phyloP scores from a whole-genome alignment of 92 coral and sea anemone species.

The Palythoa grandis region DNA sequence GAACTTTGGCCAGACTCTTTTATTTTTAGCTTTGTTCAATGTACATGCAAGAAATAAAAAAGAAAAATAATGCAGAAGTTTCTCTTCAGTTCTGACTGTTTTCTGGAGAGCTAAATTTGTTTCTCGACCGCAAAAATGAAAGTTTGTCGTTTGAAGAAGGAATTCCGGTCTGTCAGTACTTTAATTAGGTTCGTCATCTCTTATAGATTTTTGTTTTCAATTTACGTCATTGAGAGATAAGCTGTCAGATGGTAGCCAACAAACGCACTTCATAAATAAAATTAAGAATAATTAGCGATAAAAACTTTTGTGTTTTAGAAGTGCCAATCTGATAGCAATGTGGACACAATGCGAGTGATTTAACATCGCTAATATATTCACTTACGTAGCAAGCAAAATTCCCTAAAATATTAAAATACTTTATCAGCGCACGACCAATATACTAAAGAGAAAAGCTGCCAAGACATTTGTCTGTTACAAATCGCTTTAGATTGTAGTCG shows the following conservation, averaged over 20 bases:
- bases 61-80: neutral
- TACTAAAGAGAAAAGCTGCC: neutral
- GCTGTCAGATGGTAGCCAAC: slow-evolving; percentile 44
- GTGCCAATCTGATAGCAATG: slow-evolving; percentile 16
- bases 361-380: slow-evolving; percentile 4
- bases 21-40: neutral
- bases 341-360: slow-evolving; percentile 10
- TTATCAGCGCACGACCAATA: slow-evolving; percentile 13
- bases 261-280: slow-evolving; percentile 21
- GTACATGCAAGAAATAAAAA: neutral
- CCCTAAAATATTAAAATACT: slow-evolving; percentile 2
- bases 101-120: neutral
- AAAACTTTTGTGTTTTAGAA: slow-evolving; percentile 33
- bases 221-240: slow-evolving; percentile 42
- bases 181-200: slow-evolving; percentile 35
- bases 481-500: neutral
- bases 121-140: slow-evolving; percentile 9
- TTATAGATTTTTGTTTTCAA: slow-evolving; percentile 14
- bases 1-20: neutral
- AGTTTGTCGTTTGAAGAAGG: slow-evolving; percentile 5
- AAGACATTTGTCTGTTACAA: neutral
- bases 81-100: neutral
- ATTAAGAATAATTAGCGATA: slow-evolving; percentile 31
- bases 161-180: slow-evolving; percentile 33
- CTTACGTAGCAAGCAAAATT: slow-evolving; percentile 30